phyloP scores from a whole-genome alignment of 2,797 vertebrate genomes.

The Leptodactylus fallax region DNA sequence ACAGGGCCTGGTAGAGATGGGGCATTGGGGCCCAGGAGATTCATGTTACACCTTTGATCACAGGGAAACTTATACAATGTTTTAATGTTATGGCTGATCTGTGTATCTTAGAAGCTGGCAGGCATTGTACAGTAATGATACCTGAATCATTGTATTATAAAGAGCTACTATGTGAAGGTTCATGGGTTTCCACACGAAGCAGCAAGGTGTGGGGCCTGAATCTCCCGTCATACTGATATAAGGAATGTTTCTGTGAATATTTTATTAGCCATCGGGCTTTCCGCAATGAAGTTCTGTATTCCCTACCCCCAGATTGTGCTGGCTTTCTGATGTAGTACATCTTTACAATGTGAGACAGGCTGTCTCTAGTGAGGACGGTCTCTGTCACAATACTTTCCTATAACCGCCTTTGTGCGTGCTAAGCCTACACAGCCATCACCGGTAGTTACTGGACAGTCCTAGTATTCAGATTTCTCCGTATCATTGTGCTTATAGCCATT shows the following conservation, averaged over 20 bases:
- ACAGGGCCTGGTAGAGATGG: too few relatives aligned
- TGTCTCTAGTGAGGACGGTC: slow-evolving; percentile 31
- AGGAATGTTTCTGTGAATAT: slow-evolving; percentile 10
- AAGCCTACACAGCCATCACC: background rate
- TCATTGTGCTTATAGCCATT: background rate
- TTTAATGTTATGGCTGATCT: too few relatives aligned
- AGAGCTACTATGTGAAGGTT: too few relatives aligned
- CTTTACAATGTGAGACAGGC: slow-evolving; percentile 33
- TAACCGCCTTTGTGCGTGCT: background rate
- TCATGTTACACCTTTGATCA: too few relatives aligned
- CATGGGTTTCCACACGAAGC: too few relatives aligned
- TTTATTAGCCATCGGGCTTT: background rate
- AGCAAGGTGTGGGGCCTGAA: too few relatives aligned
- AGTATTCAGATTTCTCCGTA: background rate
- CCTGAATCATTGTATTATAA: too few relatives aligned
- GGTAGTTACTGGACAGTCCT: background rate
- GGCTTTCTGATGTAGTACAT: slow-evolving; percentile 22
- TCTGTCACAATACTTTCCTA: background rate
- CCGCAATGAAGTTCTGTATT: background rate
- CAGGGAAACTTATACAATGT: too few relatives aligned
- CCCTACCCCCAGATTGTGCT: slow-evolving; percentile 8
- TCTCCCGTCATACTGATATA: too few relatives aligned
- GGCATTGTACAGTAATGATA: too few relatives aligned
- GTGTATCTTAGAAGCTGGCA: too few relatives aligned
- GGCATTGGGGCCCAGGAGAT: too few relatives aligned